phyloP scores from a whole-genome alignment of 2,113 vertebrate genomes.

The Hippocampus barbouri region DNA sequence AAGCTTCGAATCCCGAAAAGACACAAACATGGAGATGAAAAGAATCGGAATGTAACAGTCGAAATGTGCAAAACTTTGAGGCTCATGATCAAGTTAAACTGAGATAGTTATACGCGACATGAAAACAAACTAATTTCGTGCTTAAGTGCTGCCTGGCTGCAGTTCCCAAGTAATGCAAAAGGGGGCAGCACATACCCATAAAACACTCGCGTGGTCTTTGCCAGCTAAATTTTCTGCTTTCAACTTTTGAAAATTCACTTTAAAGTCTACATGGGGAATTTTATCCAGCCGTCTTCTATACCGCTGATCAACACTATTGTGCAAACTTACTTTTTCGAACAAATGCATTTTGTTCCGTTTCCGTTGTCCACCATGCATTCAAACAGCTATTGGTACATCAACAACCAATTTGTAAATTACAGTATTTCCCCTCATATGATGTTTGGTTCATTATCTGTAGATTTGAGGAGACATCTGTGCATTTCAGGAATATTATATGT shows the following conservation, averaged over 20 bases:
- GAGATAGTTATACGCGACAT: not conserved
- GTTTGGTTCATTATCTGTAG: not conserved
- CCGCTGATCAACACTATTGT: not conserved
- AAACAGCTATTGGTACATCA: not conserved
- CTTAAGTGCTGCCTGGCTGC: not conserved
- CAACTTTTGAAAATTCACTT: not conserved
- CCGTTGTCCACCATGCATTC: not conserved
- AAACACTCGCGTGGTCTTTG: not conserved
- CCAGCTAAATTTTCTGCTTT: not conserved
- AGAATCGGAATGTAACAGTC: not conserved
- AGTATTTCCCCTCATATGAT: not conserved
- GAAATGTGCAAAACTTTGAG: not conserved
- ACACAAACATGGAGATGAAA: not conserved
- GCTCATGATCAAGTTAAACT: not conserved
- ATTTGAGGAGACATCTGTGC: too few relatives aligned
- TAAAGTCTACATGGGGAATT: not conserved
- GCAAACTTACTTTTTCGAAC: not conserved
- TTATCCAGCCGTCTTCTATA: not conserved
- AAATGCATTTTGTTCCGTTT: not conserved
- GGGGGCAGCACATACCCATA: slow-evolving; percentile 44
- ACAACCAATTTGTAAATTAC: not conserved
- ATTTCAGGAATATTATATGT: not conserved
- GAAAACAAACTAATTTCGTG: not conserved
- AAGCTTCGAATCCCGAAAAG: not conserved
- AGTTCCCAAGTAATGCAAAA: slow-evolving; percentile 14